Conservation (phyloP, 1,140 invertebrate species). For the Holotrichia oblita region DNA sequence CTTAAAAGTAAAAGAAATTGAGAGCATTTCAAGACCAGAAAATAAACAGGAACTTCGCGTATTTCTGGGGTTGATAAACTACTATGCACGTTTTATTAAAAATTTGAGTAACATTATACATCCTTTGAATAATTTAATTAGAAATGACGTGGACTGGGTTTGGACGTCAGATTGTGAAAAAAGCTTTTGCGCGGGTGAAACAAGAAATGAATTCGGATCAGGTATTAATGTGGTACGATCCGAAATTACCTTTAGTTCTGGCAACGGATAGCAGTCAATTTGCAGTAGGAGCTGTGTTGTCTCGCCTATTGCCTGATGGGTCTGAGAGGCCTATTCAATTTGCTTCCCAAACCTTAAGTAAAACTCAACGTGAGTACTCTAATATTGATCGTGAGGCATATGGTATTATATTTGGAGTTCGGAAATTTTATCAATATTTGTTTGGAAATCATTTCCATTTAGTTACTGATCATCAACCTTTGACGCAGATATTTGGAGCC, state of each 20-base stretch:
- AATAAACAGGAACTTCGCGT: conserved; percentile 50
- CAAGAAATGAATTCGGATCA: conserved; percentile 50
- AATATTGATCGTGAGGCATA: conserved; percentile 53
- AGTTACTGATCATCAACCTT: conserved; percentile 63
- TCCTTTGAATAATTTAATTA: conserved; percentile 53
- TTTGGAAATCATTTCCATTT: conserved; percentile 63
- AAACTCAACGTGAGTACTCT: conserved; percentile 58
- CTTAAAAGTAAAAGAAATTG: conserved; percentile 24
- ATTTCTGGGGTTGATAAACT: conserved; percentile 58
- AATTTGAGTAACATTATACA: conserved; percentile 46
- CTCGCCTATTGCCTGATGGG: conserved; percentile 36
- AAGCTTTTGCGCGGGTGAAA: conserved; percentile 53
- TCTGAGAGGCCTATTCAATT: conserved; percentile 54
- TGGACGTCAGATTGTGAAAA: neutral
- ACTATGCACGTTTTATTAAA: conserved; percentile 54
- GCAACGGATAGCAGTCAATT: conserved; percentile 46
- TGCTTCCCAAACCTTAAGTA: conserved; percentile 56
- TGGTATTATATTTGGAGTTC: conserved; percentile 55
- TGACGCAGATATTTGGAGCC: conserved; percentile 61
- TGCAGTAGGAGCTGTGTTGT: conserved; percentile 18
- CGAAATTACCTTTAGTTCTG: conserved; percentile 48
- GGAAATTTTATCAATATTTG: conserved; percentile 64
- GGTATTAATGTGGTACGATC: conserved; percentile 50
- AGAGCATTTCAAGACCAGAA: neutral
- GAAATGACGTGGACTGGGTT: conserved; percentile 39